These are phyloP conservation scores for Crossocerus cetratus DNA, from an alignment of 2,888 invertebrate species.

Conservation along the genomic window DNA sequence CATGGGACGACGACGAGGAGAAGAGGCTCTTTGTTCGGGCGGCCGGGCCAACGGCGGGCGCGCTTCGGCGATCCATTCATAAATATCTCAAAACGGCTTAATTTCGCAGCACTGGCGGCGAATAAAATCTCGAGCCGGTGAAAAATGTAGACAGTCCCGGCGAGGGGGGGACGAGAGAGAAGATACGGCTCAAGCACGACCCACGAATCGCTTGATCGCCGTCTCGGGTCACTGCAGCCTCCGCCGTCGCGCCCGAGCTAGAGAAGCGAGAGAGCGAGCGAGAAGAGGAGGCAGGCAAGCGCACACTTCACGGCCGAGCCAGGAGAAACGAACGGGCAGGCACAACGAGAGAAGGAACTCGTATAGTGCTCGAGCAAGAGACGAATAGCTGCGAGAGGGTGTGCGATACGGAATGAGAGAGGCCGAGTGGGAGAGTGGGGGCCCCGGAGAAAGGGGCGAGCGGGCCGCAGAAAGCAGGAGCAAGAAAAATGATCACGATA, in stretches of 20 bases:
- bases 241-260: conserved; percentile 9
- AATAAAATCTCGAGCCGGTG: conserved; percentile 74
- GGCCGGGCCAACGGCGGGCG: conserved; percentile 44
- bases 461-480: conserved; percentile 22
- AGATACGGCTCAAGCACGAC: conserved; percentile 67
- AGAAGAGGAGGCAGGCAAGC: not conserved
- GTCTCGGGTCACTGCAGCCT: conserved; percentile 68
- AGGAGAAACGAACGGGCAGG: not conserved
- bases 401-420: not conserved
- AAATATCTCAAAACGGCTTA: conserved; percentile 77
- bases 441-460: conserved; percentile 11
- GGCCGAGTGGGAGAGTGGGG: not conserved
- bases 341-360: no score
- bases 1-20: no score
- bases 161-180: conserved; percentile 37
- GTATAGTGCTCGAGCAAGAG: not conserved
- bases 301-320: not conserved
- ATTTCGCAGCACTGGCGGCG: conserved; percentile 72
- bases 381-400: not conserved
- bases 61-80: conserved; percentile 72
- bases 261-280: conserved; percentile 30
- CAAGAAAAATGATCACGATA: conserved; percentile 66
- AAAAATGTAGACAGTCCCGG: conserved; percentile 72
- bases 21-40: conserved; percentile 62
- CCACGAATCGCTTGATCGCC: conserved; percentile 68